phyloP scores from a whole-genome alignment of 2,888 invertebrate genomes.

The Choreutis nemorana region DNA sequence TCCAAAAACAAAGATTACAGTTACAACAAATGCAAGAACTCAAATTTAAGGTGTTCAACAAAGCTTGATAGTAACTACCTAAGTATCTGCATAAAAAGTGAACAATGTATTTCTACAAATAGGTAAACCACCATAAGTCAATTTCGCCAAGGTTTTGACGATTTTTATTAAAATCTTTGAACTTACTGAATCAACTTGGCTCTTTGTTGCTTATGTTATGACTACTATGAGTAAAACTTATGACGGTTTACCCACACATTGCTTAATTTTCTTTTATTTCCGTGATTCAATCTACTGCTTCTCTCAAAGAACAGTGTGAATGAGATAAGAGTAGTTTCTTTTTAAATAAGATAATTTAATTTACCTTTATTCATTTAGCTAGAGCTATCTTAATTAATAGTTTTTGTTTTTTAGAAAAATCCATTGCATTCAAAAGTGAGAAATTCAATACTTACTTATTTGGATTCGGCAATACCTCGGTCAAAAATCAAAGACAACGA shows the following conservation, averaged over 20 bases:
- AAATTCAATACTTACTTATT: slow-evolving; percentile 45
- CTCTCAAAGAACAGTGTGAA: no score
- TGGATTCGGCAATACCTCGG: no score
- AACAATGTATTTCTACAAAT: no score
- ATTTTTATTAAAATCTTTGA: no score
- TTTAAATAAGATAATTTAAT: slow-evolving; percentile 3
- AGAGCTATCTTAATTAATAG: slow-evolving; percentile 4
- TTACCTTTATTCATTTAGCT: neutral
- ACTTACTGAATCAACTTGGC: no score
- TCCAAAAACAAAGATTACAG: slow-evolving; percentile 62
- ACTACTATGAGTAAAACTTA: neutral
- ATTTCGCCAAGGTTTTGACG: no score
- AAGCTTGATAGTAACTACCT: slow-evolving; percentile 8
- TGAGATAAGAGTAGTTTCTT: no score
- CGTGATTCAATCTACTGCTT: no score
- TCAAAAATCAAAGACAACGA: slow-evolving; percentile 11
- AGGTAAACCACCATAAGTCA: no score
- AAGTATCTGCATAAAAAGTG: neutral
- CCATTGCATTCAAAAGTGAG: slow-evolving; percentile 50
- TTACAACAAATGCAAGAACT: slow-evolving; percentile 65
- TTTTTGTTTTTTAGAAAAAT: slow-evolving; percentile 45
- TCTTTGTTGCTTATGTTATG: no score
- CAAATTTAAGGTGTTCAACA: slow-evolving; percentile 70
- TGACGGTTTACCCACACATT: neutral
- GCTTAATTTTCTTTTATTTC: no score